phyloP scores from a whole-genome alignment of 2,888 invertebrate species.

The Aphodius granarius region DNA sequence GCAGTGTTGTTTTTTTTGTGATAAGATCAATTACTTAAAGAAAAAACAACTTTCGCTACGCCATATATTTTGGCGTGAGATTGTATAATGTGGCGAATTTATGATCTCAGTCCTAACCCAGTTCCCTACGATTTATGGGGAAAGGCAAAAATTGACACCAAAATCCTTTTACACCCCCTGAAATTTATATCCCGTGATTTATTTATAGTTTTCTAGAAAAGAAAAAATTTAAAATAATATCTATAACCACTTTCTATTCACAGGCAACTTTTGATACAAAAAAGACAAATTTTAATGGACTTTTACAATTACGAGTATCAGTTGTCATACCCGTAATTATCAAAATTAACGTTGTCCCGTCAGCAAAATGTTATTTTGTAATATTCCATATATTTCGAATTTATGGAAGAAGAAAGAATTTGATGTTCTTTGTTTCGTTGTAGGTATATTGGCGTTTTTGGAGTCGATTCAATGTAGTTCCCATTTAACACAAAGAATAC shows the following conservation, averaged over 20 bases:
- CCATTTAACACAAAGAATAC: too few species aligned
- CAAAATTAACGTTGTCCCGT: not conserved
- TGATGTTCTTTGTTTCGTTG: too few species aligned
- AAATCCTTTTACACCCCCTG: constrained; percentile 42
- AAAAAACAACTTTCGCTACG: not conserved
- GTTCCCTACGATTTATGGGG: constrained; percentile 44
- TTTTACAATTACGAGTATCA: not conserved
- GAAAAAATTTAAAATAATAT: too few species aligned
- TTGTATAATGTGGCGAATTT: constrained; percentile 29
- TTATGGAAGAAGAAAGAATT: too few species aligned
- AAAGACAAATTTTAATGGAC: not conserved
- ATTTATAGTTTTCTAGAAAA: constrained; percentile 48
- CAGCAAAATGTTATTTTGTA: too few species aligned
- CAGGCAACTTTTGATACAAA: too few species aligned
- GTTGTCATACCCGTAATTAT: not conserved
- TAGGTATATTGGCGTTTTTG: too few species aligned
- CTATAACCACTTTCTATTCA: too few species aligned
- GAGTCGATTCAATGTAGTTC: too few species aligned
- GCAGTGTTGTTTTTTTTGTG: not conserved
- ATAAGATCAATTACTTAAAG: not conserved
- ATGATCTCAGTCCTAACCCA: constrained; percentile 37
- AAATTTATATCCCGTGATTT: constrained; percentile 49
- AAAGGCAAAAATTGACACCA: constrained; percentile 47
- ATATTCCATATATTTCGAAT: too few species aligned
- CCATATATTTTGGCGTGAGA: constrained; percentile 15